Base-by-base conservation (phyloP, 2,888 invertebrate genomes). In the Vesta saturnalis region DNA sequence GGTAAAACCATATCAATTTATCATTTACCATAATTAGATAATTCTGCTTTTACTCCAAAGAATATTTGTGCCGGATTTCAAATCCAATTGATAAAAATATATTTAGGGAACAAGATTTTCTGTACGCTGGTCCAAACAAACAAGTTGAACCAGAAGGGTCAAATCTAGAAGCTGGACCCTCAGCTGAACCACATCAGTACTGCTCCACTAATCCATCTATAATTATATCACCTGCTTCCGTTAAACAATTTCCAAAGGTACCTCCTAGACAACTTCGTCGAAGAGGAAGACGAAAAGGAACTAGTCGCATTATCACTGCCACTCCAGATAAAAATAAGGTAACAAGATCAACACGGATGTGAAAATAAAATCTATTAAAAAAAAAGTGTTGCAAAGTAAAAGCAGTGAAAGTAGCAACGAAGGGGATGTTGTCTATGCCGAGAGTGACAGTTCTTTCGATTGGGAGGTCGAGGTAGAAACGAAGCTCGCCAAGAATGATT, bases 361-460 rank as follows among this genome's bases (percentile, higher is more conserved):
- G n/a, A n/a, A n/a, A n/a, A n/a, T n/a, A n/a, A n/a, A n/a, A n/a
- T n/a, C n/a, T n/a, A n/a, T n/a, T n/a, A n/a, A n/a, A n/a, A n/a
- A n/a, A 39, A 15, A 39, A 58, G 43, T 39, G 8, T 19, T 43
- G 6, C 58, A 39, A 39, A 4, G 3, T 16, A 58, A 18, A 2
- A 58, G 58, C 12, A 58, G 58, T 46, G 57, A 57, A 57, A 35
- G 14, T 22, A 30, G 56, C 15, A 56, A 15, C 5, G 12, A 6
- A 52, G 15, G 10, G 1, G 58, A 58, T 18, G 16, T 43, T 39
- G 22, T 1, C 2, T 58, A 43, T 43, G 58, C 58, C 1, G 58
- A 58, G 14, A 58, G 58, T 43, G 58, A 58, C 6, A 43, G 39
- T 43, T 58, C 58, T 3, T 3, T 39, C 6, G 35, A 15, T 39